phyloP scores from a whole-genome alignment of 2,797 vertebrate genomes.

The Ptychadena robeensis region DNA sequence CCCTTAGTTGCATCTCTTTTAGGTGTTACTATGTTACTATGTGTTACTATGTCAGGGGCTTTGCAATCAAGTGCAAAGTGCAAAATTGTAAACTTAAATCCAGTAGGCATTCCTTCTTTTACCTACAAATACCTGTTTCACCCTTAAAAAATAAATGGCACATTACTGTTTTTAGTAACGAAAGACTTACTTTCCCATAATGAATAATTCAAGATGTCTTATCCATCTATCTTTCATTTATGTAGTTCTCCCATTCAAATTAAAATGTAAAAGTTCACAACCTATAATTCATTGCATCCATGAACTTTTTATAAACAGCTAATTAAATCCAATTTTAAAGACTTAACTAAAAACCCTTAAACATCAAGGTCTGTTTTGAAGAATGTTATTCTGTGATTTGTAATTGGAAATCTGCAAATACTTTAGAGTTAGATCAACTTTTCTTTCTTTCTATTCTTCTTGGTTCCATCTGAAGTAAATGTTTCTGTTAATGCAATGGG shows the following conservation, averaged over 20 bases:
- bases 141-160: background rate
- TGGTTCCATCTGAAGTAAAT: background rate
- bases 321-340: constrained; percentile 50
- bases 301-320: constrained; percentile 46
- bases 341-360: constrained; percentile 21
- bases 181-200: background rate
- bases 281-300: constrained; percentile 36
- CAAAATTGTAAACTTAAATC: too few species aligned
- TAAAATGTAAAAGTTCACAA: constrained; percentile 37
- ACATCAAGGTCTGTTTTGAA: constrained; percentile 45
- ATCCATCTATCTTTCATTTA: constrained; percentile 28
- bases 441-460: background rate
- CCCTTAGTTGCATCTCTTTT: too few species aligned
- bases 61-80: too few species aligned
- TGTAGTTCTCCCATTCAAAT: constrained; percentile 34
- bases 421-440: background rate
- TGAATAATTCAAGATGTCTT: constrained; percentile 39
- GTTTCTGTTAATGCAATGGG: background rate
- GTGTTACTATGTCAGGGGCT: too few species aligned
- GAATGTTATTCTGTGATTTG: constrained; percentile 16
- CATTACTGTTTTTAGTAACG: constrained; percentile 9
- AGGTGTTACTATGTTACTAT: too few species aligned
- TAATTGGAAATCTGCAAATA: background rate
- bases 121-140: background rate
- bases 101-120: background rate